Percentiles rank a stretch among this genome's conserved stretches.
Conservation (phyloP, 2,888 invertebrate genomes). For the Esperia sulphurella region DNA sequence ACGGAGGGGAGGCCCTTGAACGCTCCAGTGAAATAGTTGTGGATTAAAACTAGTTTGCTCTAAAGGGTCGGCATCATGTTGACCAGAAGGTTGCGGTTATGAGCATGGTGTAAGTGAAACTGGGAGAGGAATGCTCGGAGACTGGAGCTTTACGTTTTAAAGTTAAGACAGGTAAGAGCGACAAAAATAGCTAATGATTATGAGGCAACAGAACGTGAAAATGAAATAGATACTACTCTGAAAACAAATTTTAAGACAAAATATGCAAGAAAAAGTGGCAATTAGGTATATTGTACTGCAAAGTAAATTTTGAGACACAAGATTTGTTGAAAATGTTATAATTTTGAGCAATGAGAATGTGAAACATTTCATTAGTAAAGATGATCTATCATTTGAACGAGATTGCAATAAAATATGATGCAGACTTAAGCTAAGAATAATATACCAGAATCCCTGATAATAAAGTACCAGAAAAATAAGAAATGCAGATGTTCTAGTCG, state of each 20-base stretch:
- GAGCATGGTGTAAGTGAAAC: background rate
- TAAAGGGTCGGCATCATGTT: conserved; percentile 1
- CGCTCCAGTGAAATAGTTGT: background rate
- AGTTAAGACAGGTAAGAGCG: background rate
- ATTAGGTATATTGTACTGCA: background rate
- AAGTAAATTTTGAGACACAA: too few relatives aligned
- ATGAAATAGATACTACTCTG: background rate
- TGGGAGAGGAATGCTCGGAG: background rate
- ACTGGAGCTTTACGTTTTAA: background rate
- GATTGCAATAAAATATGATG: background rate
- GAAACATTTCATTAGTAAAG: too few relatives aligned
- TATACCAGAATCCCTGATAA: background rate
- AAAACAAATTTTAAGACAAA: background rate
- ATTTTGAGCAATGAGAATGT: too few relatives aligned
- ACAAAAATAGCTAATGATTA: background rate
- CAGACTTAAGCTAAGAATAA: background rate
- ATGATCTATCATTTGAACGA: too few relatives aligned
- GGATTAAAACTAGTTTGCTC: background rate
- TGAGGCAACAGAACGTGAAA: background rate
- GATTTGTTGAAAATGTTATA: too few relatives aligned
- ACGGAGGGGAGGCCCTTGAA: background rate
- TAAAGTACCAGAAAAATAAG: background rate
- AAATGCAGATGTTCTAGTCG: background rate
- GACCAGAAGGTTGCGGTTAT: background rate
- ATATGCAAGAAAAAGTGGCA: background rate